A percentile compares a stretch with the other conserved stretches of the same genome.
Evolutionary conservation across 2,888 invertebrate genomes (phyloP).

Genomic region (Epinotia brunnichana): DNA sequence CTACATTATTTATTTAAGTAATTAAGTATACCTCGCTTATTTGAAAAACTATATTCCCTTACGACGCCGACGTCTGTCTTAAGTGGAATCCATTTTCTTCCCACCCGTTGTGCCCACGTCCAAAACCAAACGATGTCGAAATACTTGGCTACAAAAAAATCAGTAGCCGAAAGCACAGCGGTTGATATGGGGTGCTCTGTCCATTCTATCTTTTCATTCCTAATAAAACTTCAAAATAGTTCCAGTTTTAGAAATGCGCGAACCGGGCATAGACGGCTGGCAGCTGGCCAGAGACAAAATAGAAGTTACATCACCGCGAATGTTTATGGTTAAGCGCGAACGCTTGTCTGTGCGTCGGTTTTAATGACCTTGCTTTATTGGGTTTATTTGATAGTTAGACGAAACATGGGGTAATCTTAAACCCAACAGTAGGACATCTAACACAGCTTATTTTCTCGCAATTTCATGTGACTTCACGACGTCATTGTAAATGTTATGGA

Average conservation of each 20-base stretch:
- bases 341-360: constrained; percentile 36
- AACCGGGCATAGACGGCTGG: constrained; percentile 41
- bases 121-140: not conserved
- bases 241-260: constrained; percentile 41
- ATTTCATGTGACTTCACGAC: too few species aligned
- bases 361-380: constrained; percentile 42
- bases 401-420: constrained; percentile 9
- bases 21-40: too few species aligned
- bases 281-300: constrained; percentile 39
- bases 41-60: too few species aligned
- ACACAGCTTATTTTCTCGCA: too few species aligned
- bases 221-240: constrained; percentile 38
- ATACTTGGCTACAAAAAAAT: not conserved
- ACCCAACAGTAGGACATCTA: not conserved
- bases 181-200: constrained; percentile 9
- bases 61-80: too few species aligned
- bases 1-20: too few species aligned
- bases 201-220: constrained; percentile 27
- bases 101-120: not conserved
- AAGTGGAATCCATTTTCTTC: not conserved
- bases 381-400: constrained; percentile 12
- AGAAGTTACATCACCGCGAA: constrained; percentile 42
- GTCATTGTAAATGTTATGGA: too few species aligned
- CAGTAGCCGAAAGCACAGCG: not conserved
- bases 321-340: constrained; percentile 42